Percentiles rank a stretch among this genome's conserved stretches.
Evolutionary conservation across 1,140 invertebrate genomes (phyloP).

Genomic region (Prorops nasuta): DNA sequence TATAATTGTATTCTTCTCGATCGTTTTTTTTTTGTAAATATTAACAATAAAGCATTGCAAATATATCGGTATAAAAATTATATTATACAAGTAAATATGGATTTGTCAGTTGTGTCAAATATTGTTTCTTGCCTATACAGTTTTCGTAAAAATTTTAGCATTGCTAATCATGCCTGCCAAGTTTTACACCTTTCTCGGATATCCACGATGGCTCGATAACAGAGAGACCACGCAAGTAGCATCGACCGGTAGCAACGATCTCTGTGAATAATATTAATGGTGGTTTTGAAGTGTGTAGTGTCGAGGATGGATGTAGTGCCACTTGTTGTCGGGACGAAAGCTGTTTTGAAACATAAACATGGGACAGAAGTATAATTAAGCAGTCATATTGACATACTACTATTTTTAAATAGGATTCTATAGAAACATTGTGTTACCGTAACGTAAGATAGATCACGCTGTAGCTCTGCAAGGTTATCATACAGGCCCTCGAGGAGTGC

Average conservation of each 20-base stretch:
- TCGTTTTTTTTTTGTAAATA: no score
- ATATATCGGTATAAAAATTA: no score
- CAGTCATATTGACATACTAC: no score
- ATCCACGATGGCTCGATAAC: slow-evolving; percentile 77
- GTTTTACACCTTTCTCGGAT: slow-evolving; percentile 25
- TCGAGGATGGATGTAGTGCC: slow-evolving; percentile 81
- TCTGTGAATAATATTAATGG: slow-evolving; percentile 86
- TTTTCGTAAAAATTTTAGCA: no score
- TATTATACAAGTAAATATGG: no score
- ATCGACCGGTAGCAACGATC: slow-evolving; percentile 80
- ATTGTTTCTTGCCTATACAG: no score
- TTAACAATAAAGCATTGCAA: no score
- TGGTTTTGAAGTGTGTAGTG: slow-evolving; percentile 72
- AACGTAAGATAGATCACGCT: slow-evolving; percentile 73
- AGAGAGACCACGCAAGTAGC: slow-evolving; percentile 76
- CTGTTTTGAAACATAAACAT: slow-evolving; percentile 52
- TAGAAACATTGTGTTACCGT: slow-evolving; percentile 65
- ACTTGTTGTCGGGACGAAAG: slow-evolving; percentile 66
- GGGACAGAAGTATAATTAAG: no score
- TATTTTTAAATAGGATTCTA: no score
- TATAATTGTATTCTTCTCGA: no score
- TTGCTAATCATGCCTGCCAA: slow-evolving; percentile 18
- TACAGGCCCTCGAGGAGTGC: slow-evolving; percentile 81
- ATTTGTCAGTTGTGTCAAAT: no score
- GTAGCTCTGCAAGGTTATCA: slow-evolving; percentile 85